A percentile compares a stretch with the other conserved stretches of the same genome.
These are phyloP conservation scores for Papilio dardanus DNA, from an alignment of 1,140 invertebrate species.

Conservation along the genomic window DNA sequence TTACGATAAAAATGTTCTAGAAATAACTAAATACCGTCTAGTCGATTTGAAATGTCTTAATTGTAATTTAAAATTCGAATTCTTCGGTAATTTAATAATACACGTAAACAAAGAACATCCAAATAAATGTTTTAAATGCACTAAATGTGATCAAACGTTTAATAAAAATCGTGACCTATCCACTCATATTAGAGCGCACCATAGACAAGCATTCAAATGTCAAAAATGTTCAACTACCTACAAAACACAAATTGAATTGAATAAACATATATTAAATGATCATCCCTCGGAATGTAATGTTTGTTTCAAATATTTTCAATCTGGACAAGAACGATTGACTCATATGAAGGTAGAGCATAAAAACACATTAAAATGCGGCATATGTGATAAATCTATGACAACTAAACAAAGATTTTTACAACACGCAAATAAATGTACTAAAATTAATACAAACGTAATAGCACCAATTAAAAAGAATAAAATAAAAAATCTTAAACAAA, in stretches of 20 bases:
- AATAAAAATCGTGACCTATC: slow-evolving; percentile 56
- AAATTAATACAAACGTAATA: slow-evolving; percentile 17
- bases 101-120: slow-evolving; percentile 57
- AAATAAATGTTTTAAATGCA: slow-evolving; percentile 47
- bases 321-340: slow-evolving; percentile 45
- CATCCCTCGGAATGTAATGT: slow-evolving; percentile 54
- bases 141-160: slow-evolving; percentile 50
- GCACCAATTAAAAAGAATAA: slow-evolving; percentile 35
- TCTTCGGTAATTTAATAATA: slow-evolving; percentile 49
- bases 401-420: slow-evolving; percentile 55
- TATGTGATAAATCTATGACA: slow-evolving; percentile 51
- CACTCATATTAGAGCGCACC: slow-evolving; percentile 47
- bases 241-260: slow-evolving; percentile 40
- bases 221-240: slow-evolving; percentile 49
- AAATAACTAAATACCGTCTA: slow-evolving; percentile 46
- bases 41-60: slow-evolving; percentile 55
- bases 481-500: slow-evolving; percentile 49
- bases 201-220: slow-evolving; percentile 49
- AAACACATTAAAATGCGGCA: slow-evolving; percentile 49
- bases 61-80: slow-evolving; percentile 52
- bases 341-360: slow-evolving; percentile 56
- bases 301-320: slow-evolving; percentile 54
- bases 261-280: slow-evolving; percentile 48
- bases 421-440: slow-evolving; percentile 50
- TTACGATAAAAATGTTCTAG: slow-evolving; percentile 49